Base-by-base conservation (phyloP, 2,888 invertebrate species). In the Drosophila prolongata region DNA sequence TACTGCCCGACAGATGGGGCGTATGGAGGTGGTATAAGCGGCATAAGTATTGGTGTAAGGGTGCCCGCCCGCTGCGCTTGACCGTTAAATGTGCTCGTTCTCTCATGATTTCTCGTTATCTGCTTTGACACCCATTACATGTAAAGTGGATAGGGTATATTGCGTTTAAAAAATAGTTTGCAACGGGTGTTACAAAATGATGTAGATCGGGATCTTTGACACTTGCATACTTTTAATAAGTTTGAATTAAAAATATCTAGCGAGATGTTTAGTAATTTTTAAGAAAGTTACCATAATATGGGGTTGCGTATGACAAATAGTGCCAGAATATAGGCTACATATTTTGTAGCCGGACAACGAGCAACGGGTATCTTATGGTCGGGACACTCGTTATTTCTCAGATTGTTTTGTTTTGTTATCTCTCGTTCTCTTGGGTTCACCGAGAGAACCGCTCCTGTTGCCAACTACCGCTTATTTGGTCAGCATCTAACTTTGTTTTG, bases 401-500 rank as follows among this genome's bases (percentile, higher is more conserved):
- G 1, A 60, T 46, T 70, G 69, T 70, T 69, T 68, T 56, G 69
- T 38, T 60, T 68, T 60, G 42, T 60, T 70, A 69, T 69, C 42
- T 14, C 38, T 37, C 37, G 9, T 37, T 35, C 19, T n/a, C 43
- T 27, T 42, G 3, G 16, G 13, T 16, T 14, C 14, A 46, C 19
- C 13, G 35, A 35, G 56, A 61, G 62, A 27, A 50, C 27, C 52
- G 57, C 47, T 55, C 52, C 70, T 69, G 72, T 68, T 74, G 62
- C 74, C 60, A 72, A 67, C 61, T 72, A 74, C 66, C 76, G 55
- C 49, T 40, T 74, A 67, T 75, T 83, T 83, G 83, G 79, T 68
- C 78, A 82, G 80, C 86, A 86, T 83, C 86, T 79, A 73, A 77
- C 62, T 75, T 76, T 78, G 68, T 70, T 66, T 79, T 72, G 61